A percentile compares a stretch with the other conserved stretches of the same genome.
Conservation (phyloP, 2,888 invertebrate species). For the Patella depressa region DNA sequence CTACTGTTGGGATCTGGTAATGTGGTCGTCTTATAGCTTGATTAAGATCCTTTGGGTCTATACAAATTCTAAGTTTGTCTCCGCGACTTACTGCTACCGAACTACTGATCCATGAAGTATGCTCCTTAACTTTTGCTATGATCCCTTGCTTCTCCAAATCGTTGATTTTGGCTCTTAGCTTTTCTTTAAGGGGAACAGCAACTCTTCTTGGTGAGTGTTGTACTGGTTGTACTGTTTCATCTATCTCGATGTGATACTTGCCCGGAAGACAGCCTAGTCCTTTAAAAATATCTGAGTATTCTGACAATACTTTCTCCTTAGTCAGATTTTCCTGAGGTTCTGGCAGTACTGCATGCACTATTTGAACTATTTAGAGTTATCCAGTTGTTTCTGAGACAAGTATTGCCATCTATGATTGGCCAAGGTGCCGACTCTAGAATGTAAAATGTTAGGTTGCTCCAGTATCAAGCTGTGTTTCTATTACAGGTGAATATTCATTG, state of each 20-base stretch:
- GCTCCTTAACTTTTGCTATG: constrained; percentile 11
- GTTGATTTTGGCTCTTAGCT: constrained; percentile 26
- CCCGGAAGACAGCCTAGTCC: constrained; percentile 37
- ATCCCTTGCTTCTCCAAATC: constrained; percentile 24
- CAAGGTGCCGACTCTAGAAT: constrained; percentile 1
- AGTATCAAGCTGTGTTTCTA: neutral
- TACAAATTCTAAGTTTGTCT: constrained; percentile 18
- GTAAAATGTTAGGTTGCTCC: neutral
- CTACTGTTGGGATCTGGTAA: constrained; percentile 14
- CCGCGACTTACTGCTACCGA: too few species aligned
- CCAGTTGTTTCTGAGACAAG: neutral
- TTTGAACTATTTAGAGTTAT: neutral
- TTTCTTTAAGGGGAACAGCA: constrained; percentile 32
- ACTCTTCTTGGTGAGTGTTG: constrained; percentile 32
- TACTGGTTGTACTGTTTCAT: constrained; percentile 26
- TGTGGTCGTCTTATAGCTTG: constrained; percentile 2
- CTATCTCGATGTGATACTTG: constrained; percentile 27
- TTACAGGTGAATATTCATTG: neutral
- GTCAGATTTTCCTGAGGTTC: neutral
- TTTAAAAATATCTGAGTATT: constrained; percentile 33
- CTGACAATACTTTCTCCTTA: constrained; percentile 13
- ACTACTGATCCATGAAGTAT: too few species aligned
- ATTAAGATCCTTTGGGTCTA: constrained; percentile 23
- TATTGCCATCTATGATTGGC: constrained; percentile 4
- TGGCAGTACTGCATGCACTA: neutral